A percentile compares a stretch with the other conserved stretches of the same genome.
Evolutionary conservation across 2,113 vertebrate species (phyloP).

Genomic region (Bagarius yarrelli): DNA sequence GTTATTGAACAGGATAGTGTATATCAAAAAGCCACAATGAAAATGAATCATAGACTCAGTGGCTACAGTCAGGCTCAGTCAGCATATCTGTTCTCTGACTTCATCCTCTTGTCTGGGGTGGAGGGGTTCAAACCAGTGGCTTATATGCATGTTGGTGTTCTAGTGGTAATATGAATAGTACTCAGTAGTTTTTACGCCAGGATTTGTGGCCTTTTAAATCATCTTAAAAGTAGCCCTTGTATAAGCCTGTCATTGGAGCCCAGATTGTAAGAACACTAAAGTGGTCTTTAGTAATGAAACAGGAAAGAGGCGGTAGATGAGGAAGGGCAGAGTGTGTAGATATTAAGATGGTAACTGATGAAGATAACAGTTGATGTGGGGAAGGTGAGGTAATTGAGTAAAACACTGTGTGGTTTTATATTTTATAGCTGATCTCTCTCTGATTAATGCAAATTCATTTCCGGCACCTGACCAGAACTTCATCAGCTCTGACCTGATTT

Average conservation of each 20-base stretch:
- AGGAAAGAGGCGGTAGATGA: slow-evolving; percentile 9
- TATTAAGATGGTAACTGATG: slow-evolving; percentile 42
- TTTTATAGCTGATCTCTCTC: slow-evolving; percentile 6
- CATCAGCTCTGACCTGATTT: slow-evolving; percentile 17
- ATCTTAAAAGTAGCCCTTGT: slow-evolving; percentile 36
- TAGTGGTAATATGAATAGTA: slow-evolving; percentile 50
- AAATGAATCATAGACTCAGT: slow-evolving; percentile 50
- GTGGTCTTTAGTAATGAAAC: slow-evolving; percentile 14
- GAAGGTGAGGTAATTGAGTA: slow-evolving; percentile 33
- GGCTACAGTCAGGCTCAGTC: slow-evolving; percentile 33
- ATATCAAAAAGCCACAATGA: slow-evolving; percentile 29
- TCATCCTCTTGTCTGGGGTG: slow-evolving; percentile 42
- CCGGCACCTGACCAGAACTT: slow-evolving; percentile 5
- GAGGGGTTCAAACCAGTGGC: slow-evolving; percentile 19
- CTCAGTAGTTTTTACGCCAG: slow-evolving; percentile 30
- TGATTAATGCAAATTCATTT: slow-evolving; percentile 12
- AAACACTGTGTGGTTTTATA: slow-evolving; percentile 35
- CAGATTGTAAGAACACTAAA: slow-evolving; percentile 22
- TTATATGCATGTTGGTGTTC: slow-evolving; percentile 36
- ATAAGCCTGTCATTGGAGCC: slow-evolving; percentile 15
- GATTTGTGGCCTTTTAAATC: slow-evolving; percentile 45
- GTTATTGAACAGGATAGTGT: slow-evolving; percentile 25
- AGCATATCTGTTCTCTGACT: slow-evolving; percentile 44
- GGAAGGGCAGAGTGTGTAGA: slow-evolving; percentile 19
- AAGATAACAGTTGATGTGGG: slow-evolving; percentile 46